A percentile compares a stretch with the other conserved stretches of the same genome.
These are phyloP conservation scores for Xanthia icteritia DNA, from an alignment of 2,888 invertebrate genomes.

Conservation along the genomic window DNA sequence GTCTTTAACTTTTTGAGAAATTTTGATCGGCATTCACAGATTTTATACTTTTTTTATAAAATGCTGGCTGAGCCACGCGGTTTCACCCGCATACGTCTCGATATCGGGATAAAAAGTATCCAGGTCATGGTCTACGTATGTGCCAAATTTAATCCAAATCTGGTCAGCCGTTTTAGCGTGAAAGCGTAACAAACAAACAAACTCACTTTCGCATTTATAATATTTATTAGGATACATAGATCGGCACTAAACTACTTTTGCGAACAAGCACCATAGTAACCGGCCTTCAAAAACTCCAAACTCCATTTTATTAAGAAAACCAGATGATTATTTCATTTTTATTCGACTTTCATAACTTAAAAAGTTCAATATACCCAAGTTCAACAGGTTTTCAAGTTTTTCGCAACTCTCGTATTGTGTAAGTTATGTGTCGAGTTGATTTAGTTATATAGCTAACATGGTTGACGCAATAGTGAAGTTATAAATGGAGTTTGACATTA, in stretches of 20 bases:
- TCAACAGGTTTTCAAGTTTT: conserved; percentile 15
- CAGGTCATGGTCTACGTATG: no score
- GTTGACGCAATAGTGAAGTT: conserved; percentile 33
- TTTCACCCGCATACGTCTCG: no score
- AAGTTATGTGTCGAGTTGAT: conserved; percentile 28
- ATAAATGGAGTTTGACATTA: conserved; percentile 17
- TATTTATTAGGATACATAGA: not conserved
- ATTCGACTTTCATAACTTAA: conserved; percentile 33
- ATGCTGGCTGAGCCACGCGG: no score
- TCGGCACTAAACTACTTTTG: conserved; percentile 6
- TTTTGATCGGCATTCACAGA: no score
- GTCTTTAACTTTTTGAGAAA: no score
- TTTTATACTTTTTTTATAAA: no score
- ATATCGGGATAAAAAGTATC: no score
- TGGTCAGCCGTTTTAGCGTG: no score
- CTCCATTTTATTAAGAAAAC: not conserved
- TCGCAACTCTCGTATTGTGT: conserved; percentile 36
- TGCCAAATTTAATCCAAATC: no score
- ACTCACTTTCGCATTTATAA: no score
- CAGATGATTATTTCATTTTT: not conserved
- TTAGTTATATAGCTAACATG: conserved; percentile 14
- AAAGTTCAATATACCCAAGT: conserved; percentile 29
- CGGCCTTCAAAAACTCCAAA: conserved; percentile 10
- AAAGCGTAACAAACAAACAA: no score
- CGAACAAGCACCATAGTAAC: not conserved